A percentile compares a stretch with the other conserved stretches of the same genome.
phyloP scores from a whole-genome alignment of 2,113 vertebrate genomes.

The Corynorhinus townsendii region DNA sequence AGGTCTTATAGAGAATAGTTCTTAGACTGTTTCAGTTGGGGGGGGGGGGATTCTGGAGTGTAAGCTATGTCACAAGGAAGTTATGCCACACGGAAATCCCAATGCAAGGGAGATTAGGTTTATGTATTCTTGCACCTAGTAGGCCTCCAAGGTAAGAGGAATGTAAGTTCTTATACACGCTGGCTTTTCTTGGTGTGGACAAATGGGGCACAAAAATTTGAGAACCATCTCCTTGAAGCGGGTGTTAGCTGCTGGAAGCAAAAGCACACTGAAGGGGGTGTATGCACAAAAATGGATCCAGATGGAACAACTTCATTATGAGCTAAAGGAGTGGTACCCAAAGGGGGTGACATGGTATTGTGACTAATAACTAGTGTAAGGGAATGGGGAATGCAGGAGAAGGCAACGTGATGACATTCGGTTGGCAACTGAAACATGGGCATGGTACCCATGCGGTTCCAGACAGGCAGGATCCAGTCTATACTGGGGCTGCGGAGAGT shows the following conservation, averaged over 20 bases:
- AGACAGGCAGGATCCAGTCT: neutral
- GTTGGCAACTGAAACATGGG: neutral
- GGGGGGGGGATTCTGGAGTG: neutral
- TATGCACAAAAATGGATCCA: neutral
- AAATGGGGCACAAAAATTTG: neutral
- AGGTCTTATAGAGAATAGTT: neutral
- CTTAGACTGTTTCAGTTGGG: neutral
- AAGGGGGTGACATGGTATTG: neutral
- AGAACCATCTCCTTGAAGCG: neutral
- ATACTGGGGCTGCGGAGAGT: neutral
- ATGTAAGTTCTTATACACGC: neutral
- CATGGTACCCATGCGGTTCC: rapidly evolving
- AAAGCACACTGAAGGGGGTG: neutral
- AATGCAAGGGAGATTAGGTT: neutral
- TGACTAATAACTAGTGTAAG: neutral
- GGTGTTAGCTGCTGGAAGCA: neutral
- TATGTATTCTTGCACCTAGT: neutral
- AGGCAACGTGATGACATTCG: neutral
- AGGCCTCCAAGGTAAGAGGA: neutral
- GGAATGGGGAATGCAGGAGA: neutral
- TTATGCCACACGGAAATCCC: neutral
- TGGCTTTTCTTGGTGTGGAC: neutral
- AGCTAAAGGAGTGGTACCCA: neutral
- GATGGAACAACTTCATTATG: neutral
- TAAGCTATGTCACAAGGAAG: neutral